phyloP scores from a whole-genome alignment of 2,888 invertebrate genomes.

The Eupithecia centaureata region DNA sequence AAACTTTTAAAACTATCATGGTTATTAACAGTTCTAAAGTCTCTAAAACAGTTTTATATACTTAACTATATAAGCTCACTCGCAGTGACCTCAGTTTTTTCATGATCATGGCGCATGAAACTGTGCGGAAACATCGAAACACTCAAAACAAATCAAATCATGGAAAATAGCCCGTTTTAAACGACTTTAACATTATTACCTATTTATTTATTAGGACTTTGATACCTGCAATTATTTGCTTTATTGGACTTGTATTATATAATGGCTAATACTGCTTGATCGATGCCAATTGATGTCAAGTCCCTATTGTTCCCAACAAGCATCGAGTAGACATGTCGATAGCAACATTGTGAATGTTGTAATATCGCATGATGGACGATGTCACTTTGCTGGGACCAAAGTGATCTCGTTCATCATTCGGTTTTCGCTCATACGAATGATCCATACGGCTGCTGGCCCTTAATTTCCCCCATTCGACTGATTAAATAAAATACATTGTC shows the following conservation, averaged over 20 bases:
- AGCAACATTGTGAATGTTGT: slow-evolving; percentile 7
- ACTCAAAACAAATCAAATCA: too few relatives aligned
- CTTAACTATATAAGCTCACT: too few relatives aligned
- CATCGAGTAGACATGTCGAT: slow-evolving; percentile 7
- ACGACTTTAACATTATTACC: too few relatives aligned
- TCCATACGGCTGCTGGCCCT: neutral
- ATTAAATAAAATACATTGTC: neutral
- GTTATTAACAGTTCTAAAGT: too few relatives aligned
- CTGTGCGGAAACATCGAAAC: too few relatives aligned
- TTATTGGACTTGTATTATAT: neutral
- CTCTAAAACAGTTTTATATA: too few relatives aligned
- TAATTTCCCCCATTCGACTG: neutral
- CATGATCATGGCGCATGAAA: too few relatives aligned
- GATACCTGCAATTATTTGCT: neutral
- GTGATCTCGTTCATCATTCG: slow-evolving; percentile 11
- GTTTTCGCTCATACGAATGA: neutral
- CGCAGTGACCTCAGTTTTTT: too few relatives aligned
- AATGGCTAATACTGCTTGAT: slow-evolving; percentile 5
- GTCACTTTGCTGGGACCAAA: slow-evolving; percentile 13
- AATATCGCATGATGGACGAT: slow-evolving; percentile 22
- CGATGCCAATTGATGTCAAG: slow-evolving; percentile 19
- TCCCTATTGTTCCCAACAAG: slow-evolving; percentile 13
- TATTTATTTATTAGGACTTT: too few relatives aligned
- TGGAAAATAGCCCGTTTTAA: too few relatives aligned
- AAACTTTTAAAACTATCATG: too few relatives aligned